Conservation (phyloP, 2,113 vertebrate species). For the Phycodurus eques region DNA sequence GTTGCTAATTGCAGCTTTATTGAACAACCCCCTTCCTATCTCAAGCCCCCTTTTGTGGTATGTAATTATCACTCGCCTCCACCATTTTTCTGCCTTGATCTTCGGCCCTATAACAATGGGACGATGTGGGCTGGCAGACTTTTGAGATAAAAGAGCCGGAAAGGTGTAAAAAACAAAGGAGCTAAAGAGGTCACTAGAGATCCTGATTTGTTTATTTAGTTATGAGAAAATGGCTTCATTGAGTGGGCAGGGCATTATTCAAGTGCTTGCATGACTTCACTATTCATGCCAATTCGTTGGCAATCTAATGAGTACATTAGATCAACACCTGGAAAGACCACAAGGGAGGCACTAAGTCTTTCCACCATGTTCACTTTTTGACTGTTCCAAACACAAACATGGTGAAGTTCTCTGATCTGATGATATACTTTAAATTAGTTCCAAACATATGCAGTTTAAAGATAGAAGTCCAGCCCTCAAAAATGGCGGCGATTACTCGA, state of each 20-base stretch:
- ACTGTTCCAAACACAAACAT: neutral
- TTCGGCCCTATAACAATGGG: neutral
- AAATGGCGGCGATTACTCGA: too few relatives aligned
- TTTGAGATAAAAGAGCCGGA: neutral
- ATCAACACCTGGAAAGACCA: conserved; percentile 22
- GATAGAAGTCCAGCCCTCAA: too few relatives aligned
- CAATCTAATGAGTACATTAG: conserved; percentile 10
- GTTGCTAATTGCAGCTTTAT: conserved; percentile 35
- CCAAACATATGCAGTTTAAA: too few relatives aligned
- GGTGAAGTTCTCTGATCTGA: neutral
- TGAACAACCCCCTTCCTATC: conserved; percentile 13
- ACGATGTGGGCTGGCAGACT: neutral
- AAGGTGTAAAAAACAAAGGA: neutral
- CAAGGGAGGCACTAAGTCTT: neutral
- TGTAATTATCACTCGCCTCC: conserved; percentile 10
- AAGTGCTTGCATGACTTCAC: conserved; percentile 7
- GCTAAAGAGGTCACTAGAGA: conserved; percentile 9
- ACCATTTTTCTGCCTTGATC: neutral
- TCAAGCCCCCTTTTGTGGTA: neutral
- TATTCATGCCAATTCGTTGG: conserved; percentile 25
- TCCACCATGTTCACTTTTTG: neutral
- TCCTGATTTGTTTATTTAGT: conserved; percentile 16
- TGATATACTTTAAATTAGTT: neutral
- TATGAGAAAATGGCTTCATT: conserved; percentile 2
- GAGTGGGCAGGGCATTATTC: conserved; percentile 6